phyloP scores from a whole-genome alignment of 2,888 invertebrate genomes.

The Trichopoda pennipes region DNA sequence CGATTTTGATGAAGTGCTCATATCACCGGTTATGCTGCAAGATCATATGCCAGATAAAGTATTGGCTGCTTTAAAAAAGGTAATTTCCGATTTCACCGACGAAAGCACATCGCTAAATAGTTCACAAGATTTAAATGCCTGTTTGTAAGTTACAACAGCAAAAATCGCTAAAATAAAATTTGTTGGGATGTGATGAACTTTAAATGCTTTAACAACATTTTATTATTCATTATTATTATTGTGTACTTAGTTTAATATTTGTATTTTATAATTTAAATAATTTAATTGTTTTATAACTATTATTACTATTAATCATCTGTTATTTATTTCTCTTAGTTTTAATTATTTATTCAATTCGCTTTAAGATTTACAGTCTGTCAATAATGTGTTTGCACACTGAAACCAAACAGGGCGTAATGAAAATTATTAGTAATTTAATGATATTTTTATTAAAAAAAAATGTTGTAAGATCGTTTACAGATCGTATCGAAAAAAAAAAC shows the following conservation, averaged over 20 bases:
- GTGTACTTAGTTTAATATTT: background rate
- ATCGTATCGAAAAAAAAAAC: too few relatives aligned
- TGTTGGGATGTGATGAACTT: slow-evolving; percentile 13
- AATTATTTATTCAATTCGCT: slow-evolving; percentile 31
- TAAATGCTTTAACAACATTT: slow-evolving; percentile 35
- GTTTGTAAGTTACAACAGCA: slow-evolving; percentile 8
- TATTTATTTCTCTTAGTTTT: slow-evolving; percentile 22
- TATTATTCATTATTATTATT: slow-evolving; percentile 19
- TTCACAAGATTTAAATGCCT: slow-evolving; percentile 60
- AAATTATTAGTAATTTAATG: too few relatives aligned
- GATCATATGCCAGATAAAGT: slow-evolving; percentile 96
- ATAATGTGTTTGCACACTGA: too few relatives aligned
- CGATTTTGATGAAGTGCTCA: slow-evolving; percentile 92
- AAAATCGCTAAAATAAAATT: background rate
- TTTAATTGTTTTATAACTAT: slow-evolving; percentile 1
- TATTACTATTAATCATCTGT: background rate
- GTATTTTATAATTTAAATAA: background rate
- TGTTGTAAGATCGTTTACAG: too few relatives aligned
- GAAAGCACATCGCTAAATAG: slow-evolving; percentile 75
- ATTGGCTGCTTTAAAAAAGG: slow-evolving; percentile 91
- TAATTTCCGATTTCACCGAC: slow-evolving; percentile 81
- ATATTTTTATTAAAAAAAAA: too few relatives aligned
- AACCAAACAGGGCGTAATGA: too few relatives aligned
- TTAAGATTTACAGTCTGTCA: slow-evolving; percentile 24
- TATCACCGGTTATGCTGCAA: slow-evolving; percentile 94